These are phyloP conservation scores for Drosophila falleni DNA, from an alignment of 2,888 invertebrate genomes.

Conservation along the genomic window DNA sequence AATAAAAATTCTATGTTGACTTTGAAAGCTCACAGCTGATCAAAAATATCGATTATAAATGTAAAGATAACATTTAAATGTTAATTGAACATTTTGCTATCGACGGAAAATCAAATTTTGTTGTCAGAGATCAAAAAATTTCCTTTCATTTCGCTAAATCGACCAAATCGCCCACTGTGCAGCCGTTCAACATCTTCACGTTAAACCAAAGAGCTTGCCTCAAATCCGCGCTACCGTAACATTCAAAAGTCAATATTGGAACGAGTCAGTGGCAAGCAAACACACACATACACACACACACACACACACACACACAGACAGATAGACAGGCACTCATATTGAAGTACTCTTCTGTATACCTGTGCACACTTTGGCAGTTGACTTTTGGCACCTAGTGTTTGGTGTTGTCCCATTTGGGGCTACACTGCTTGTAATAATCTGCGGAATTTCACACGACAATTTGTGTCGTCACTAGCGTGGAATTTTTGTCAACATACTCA, in stretches of 20 bases:
- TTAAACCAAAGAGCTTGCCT: conserved; percentile 23
- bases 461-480: conserved; percentile 15
- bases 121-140: too few relatives aligned
- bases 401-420: conserved; percentile 27
- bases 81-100: too few relatives aligned
- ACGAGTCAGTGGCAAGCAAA: conserved; percentile 56
- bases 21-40: too few relatives aligned
- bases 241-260: conserved; percentile 68
- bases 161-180: too few relatives aligned
- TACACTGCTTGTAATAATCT: conserved; percentile 30
- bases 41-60: too few relatives aligned
- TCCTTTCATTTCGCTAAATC: too few relatives aligned
- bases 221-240: conserved; percentile 64
- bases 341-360: conserved; percentile 16
- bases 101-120: too few relatives aligned
- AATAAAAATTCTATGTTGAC: too few relatives aligned
- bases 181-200: conserved; percentile 2
- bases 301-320: conserved; percentile 28
- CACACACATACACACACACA: conserved; percentile 37
- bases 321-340: conserved; percentile 24
- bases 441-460: conserved; percentile 64
- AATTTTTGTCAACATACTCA: too few relatives aligned
- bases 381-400: conserved; percentile 63
- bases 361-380: conserved; percentile 53
- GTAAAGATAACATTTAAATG: too few relatives aligned